phyloP scores from a whole-genome alignment of 2,113 vertebrate species.

The Misgurnus mizolepis region DNA sequence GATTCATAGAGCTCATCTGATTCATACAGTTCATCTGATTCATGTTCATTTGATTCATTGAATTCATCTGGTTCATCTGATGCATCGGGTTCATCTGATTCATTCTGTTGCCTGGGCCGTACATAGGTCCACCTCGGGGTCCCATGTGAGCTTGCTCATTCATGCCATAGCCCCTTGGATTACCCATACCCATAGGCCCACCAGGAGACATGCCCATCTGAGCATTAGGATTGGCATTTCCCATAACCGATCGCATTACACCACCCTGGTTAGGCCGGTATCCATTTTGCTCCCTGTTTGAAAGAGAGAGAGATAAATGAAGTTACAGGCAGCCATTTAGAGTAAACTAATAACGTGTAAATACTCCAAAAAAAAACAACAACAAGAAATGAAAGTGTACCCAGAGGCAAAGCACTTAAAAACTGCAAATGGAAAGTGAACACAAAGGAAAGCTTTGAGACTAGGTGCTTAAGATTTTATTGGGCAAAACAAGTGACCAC shows the following conservation, averaged over 20 bases:
- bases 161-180: conserved; percentile 71
- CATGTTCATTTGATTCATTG: conserved; percentile 52
- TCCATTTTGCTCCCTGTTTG: conserved; percentile 87
- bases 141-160: conserved; percentile 71
- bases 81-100: conserved; percentile 52
- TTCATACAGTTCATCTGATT: conserved; percentile 45
- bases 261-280: conserved; percentile 83
- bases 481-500: no score
- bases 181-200: conserved; percentile 75
- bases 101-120: conserved; percentile 63
- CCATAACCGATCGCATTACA: conserved; percentile 79
- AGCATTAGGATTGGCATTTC: conserved; percentile 74
- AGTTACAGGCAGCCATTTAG: not conserved
- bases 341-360: not conserved
- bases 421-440: no score
- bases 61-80: conserved; percentile 54
- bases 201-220: conserved; percentile 80
- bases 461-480: no score
- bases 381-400: no score
- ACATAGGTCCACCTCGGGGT: conserved; percentile 69
- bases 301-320: not conserved
- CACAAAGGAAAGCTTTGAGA: no score
- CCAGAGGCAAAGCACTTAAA: no score
- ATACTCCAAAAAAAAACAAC: no score
- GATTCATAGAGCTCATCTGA: conserved; percentile 64